Base-by-base conservation (phyloP, 2,888 invertebrate genomes). In the Dermolepida albohirtum region DNA sequence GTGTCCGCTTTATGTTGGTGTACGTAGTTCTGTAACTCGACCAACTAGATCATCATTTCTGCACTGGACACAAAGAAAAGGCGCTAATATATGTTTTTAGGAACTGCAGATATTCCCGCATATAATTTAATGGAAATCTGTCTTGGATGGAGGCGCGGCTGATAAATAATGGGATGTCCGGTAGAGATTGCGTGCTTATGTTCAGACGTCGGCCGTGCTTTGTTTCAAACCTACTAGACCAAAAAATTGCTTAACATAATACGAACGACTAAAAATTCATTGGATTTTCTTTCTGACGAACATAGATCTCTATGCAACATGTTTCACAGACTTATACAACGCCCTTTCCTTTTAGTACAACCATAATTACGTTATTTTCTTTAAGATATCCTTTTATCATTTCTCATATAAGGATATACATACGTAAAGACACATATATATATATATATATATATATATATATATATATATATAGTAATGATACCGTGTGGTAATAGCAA, bases 241-340 rank as follows among this genome's bases (percentile, higher is more conserved):
- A 54, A 54, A 54, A 54, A 54, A 54, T 54, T 54, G 40, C 54
- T 54, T 54, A 54, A 54, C 54, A 54, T 54, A 54, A 54, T 40
- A 11, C 39, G 40, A 40, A 54, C 40, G 17, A 40, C n/a, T 54
- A 41, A 11, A 40, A 54, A 54, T 54, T 54, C 54, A 54, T 54
- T 54, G 40, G 16, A 54, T 40, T 40, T 54, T 40, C 10, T 6
- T 22, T 22, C 22, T 22, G 22, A 22, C 2, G 22, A 22, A 22
- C 22, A 1, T 22, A 22, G 22, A 22, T 22, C 22, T 4, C 22
- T 22, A 22, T 4, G 4, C 22, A 4, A 22, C 1, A 22, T 22
- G 1, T 22, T 22, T 22, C 22, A 22, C 4, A n/a, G n/a, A n/a
- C n/a, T n/a, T n/a, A n/a, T n/a, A n/a, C n/a, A n/a, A n/a, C n/a